phyloP scores from a whole-genome alignment of 1,140 invertebrate species.

The Drosophila navojoa region DNA sequence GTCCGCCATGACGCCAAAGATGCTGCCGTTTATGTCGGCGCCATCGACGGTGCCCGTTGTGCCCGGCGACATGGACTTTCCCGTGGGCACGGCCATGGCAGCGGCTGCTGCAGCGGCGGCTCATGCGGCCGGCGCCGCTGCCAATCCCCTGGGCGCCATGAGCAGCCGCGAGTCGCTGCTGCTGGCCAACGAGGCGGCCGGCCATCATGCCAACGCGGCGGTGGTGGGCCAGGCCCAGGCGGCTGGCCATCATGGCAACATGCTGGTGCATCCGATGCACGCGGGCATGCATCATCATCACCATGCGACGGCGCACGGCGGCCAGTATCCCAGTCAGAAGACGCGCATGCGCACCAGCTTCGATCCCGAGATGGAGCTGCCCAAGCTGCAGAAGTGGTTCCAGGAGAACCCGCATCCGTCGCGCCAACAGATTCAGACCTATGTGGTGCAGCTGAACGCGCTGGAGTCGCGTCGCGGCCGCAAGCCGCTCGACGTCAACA shows the following conservation, averaged over 20 bases:
- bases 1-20: slow-evolving; percentile 82
- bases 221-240: slow-evolving; percentile 79
- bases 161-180: slow-evolving; percentile 70
- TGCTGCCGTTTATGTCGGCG: slow-evolving; percentile 81
- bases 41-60: slow-evolving; percentile 63
- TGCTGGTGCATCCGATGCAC: slow-evolving; percentile 3
- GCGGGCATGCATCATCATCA: slow-evolving; percentile 85
- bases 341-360: slow-evolving; percentile 96
- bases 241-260: neutral
- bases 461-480: slow-evolving; percentile 95
- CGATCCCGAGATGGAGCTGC: slow-evolving; percentile 97
- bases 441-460: slow-evolving; percentile 96
- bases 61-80: slow-evolving; percentile 83
- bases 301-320: slow-evolving; percentile 85
- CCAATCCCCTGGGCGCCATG: slow-evolving; percentile 84
- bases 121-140: slow-evolving; percentile 84
- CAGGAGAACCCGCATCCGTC: slow-evolving; percentile 97
- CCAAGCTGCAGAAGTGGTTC: slow-evolving; percentile 97
- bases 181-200: slow-evolving; percentile 66
- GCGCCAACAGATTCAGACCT: slow-evolving; percentile 96
- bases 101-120: slow-evolving; percentile 77
- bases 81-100: slow-evolving; percentile 81
- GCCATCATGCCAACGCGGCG: slow-evolving; percentile 70
- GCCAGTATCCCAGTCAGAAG: slow-evolving; percentile 91
- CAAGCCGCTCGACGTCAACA: slow-evolving; percentile 97